A percentile compares a stretch with the other conserved stretches of the same genome.
These are phyloP conservation scores for Lepus timidus DNA, from an alignment of 2,113 vertebrate species.

Conservation along the genomic window DNA sequence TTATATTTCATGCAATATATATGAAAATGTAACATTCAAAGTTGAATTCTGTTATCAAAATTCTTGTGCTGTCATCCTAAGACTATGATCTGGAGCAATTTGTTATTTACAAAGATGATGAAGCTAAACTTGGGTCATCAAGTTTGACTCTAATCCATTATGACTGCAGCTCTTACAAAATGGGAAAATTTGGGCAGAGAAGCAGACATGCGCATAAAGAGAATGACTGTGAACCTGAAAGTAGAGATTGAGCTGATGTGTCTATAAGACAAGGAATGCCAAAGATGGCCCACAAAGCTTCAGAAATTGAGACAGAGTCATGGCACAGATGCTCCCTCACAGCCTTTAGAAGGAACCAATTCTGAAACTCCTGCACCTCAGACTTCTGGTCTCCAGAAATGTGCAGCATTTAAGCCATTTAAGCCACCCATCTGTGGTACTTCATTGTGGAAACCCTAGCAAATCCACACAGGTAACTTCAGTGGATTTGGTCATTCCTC, in stretches of 20 bases:
- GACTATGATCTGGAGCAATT: background rate
- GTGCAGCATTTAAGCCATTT: background rate
- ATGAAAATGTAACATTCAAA: background rate
- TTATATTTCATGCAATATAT: background rate
- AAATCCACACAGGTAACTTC: background rate
- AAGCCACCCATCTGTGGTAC: background rate
- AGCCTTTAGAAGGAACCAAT: background rate
- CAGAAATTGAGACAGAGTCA: background rate
- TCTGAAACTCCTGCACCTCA: background rate
- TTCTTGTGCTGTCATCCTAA: background rate
- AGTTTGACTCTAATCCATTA: background rate
- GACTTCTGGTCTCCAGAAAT: background rate
- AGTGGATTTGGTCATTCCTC: slow-evolving; percentile 45
- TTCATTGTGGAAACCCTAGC: background rate
- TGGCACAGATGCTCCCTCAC: no score
- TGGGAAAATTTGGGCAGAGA: background rate
- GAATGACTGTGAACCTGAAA: background rate
- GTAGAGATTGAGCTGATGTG: background rate
- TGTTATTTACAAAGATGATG: background rate
- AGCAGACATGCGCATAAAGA: background rate
- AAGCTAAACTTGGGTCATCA: background rate
- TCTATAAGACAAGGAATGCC: background rate
- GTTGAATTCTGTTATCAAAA: background rate
- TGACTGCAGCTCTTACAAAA: background rate
- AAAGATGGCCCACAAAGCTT: background rate